A percentile compares a stretch with the other conserved stretches of the same genome.
Conservation (phyloP, 2,113 vertebrate species). For the Daphoenositta chrysoptera region DNA sequence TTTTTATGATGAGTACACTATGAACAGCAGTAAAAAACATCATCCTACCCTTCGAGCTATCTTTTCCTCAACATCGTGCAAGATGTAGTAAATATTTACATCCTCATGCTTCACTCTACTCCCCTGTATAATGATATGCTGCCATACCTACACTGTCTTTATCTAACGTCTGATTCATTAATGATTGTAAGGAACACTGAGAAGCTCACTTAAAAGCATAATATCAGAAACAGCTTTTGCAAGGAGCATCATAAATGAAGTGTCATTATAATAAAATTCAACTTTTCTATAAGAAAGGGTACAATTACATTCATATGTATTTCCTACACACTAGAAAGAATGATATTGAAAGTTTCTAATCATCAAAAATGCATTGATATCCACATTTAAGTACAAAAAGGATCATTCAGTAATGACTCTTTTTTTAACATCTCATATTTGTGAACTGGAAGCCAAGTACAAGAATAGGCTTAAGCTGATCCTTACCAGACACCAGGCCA, state of each 20-base stretch:
- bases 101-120: conserved; percentile 4
- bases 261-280: neutral
- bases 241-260: conserved; percentile 19
- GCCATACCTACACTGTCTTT: conserved; percentile 47
- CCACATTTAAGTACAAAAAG: neutral
- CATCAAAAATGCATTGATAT: neutral
- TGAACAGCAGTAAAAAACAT: conserved; percentile 1
- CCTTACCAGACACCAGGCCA: neutral
- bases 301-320: neutral
- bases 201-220: conserved; percentile 17
- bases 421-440: neutral
- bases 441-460: neutral
- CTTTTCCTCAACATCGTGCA: neutral
- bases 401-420: neutral
- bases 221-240: conserved; percentile 30
- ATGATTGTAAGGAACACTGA: conserved; percentile 18
- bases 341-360: neutral
- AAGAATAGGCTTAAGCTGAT: neutral
- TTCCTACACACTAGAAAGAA: neutral
- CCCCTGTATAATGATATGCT: conserved; percentile 48
- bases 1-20: neutral
- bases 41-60: neutral
- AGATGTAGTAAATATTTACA: conserved; percentile 47
- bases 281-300: neutral
- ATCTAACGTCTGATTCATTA: conserved; percentile 49